phyloP scores from a whole-genome alignment of 2,888 invertebrate genomes.

The Ischnura elegans region DNA sequence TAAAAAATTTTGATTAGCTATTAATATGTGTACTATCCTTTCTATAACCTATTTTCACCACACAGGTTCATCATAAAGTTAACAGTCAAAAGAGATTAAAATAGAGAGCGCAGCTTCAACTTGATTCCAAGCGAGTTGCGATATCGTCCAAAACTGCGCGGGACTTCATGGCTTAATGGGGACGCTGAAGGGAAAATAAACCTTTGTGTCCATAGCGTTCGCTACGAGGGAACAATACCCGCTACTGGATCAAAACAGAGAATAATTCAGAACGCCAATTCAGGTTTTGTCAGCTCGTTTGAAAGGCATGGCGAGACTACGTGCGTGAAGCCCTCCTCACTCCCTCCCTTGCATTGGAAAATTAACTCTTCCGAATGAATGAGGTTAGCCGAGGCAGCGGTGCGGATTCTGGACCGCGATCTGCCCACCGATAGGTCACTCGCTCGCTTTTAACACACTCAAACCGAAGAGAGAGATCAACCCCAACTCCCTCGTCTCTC shows the following conservation, averaged over 20 bases:
- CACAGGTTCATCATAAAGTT: too few relatives aligned
- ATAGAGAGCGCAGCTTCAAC: background rate
- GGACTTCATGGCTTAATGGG: background rate
- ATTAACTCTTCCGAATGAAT: conserved; percentile 23
- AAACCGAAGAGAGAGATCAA: background rate
- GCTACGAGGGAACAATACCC: too few relatives aligned
- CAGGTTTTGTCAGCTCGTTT: background rate
- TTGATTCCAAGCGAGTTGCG: background rate
- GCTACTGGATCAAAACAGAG: background rate
- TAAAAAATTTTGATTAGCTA: too few relatives aligned
- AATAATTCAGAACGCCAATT: background rate
- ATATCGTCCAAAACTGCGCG: background rate
- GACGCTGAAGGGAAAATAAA: background rate
- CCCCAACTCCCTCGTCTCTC: background rate
- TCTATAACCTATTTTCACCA: too few relatives aligned
- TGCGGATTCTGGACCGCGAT: too few relatives aligned
- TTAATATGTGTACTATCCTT: too few relatives aligned
- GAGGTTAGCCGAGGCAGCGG: background rate
- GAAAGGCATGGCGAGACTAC: background rate
- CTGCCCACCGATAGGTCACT: background rate
- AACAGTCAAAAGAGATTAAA: too few relatives aligned
- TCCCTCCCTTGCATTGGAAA: background rate
- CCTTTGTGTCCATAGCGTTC: background rate
- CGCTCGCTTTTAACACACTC: background rate
- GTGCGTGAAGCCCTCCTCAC: background rate